Base-by-base conservation (phyloP, 2,113 vertebrate species). In the Melanerpes formicivorus region DNA sequence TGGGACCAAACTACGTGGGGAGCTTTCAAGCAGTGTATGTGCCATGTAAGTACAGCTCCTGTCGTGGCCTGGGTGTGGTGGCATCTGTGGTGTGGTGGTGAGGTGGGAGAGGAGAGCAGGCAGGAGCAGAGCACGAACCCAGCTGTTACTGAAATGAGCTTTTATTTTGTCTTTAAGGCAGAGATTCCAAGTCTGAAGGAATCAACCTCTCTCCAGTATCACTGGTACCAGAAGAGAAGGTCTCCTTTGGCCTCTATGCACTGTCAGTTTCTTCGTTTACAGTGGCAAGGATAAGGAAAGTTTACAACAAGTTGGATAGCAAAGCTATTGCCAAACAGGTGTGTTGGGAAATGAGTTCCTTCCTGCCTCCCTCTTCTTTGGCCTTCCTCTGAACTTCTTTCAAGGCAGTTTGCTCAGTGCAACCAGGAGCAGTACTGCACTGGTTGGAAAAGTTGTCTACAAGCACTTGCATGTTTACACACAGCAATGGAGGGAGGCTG, bases 321-420 rank as follows among this genome's bases (percentile, higher is more conserved):
- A 99, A 99, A 97, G 99, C 99, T 95, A 99, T 99, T 60, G 99
- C 99, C 65, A 99, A 99, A 74, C 99, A 99, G 99, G 99, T 99
- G 89, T 81, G 90, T 71, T 90, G 55, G 42, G 32, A 84, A 55
- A 40, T 16, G 3, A 64, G 14, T 23, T 50, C 12, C 17, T 56
- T 81, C 26, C 7, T 52, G 3, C 32, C 3, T 77, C 18, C 48
- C 63, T 37, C 34, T 50, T 70, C 17, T 46, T 72, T 40, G 42
- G 66, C n/a, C 23, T 80, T 89, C 88, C 34, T 69, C 90, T 70
- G 60, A 27, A 37, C 12, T 66, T 58, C 11, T 34, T 30, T 56
- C 12, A 56, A 83, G 46, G 32, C n/a, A 58, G 4, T 70, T 65
- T 34, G 8, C 17, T 76, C 29, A 19, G 1, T 40, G 27, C 44